These are phyloP conservation scores for Drosophila neonasuta DNA, from an alignment of 2,888 invertebrate genomes.

Conservation along the genomic window DNA sequence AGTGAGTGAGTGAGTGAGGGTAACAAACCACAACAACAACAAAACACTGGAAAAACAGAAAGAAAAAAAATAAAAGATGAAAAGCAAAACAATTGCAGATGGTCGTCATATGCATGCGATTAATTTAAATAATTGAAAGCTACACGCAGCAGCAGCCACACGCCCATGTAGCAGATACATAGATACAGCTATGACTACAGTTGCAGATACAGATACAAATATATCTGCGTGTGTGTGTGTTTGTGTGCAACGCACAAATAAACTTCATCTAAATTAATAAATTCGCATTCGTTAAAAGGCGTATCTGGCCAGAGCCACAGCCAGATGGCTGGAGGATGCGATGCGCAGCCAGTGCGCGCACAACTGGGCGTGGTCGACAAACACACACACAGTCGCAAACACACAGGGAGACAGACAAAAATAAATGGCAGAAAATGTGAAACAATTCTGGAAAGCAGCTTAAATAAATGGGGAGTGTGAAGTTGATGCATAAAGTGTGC, in stretches of 20 bases:
- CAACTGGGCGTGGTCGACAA: constrained; percentile 24
- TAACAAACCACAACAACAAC: constrained; percentile 17
- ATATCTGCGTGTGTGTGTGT: background rate
- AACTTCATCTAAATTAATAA: constrained; percentile 49
- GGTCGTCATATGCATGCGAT: constrained; percentile 37
- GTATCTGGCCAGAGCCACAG: constrained; percentile 6
- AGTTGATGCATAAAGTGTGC: constrained; percentile 35
- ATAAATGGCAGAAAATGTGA: constrained; percentile 13
- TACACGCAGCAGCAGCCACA: constrained; percentile 24
- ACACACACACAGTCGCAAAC: constrained; percentile 4
- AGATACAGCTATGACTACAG: constrained; percentile 7
- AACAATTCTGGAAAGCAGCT: constrained; percentile 20
- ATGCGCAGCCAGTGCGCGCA: constrained; percentile 34
- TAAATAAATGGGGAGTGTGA: constrained; percentile 35
- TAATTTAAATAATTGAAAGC: constrained; percentile 52
- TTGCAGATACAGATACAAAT: constrained; percentile 13
- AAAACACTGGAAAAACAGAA: background rate
- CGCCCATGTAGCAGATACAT: constrained; percentile 8
- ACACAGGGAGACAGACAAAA: constrained; percentile 8
- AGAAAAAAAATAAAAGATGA: constrained; percentile 1
- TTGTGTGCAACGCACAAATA: constrained; percentile 13
- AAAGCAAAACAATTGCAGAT: constrained; percentile 8
- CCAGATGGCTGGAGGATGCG: constrained; percentile 10
- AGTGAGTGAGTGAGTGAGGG: background rate
- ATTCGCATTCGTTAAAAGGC: constrained; percentile 43